These are phyloP conservation scores for Adela reaumurella DNA, from an alignment of 2,888 invertebrate genomes.

Conservation along the genomic window DNA sequence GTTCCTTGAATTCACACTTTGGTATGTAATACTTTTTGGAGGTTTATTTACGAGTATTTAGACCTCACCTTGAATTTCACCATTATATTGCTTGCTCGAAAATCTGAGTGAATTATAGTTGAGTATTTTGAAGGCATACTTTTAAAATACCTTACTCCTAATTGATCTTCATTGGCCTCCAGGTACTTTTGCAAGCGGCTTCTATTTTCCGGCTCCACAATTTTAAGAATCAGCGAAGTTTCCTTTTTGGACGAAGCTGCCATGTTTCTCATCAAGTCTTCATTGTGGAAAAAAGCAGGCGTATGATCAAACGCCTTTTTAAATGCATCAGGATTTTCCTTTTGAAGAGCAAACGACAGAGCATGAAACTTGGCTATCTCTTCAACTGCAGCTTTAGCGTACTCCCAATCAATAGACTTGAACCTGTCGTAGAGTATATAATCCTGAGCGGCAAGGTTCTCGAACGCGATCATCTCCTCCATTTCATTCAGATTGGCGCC, in stretches of 20 bases:
- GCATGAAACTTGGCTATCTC: constrained; percentile 17
- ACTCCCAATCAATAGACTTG: constrained; percentile 12
- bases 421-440: constrained; percentile 10
- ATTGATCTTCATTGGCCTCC: no score
- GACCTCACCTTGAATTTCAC: no score
- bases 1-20: no score
- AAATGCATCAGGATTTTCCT: background rate
- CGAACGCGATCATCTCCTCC: constrained; percentile 12
- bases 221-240: no score
- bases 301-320: background rate
- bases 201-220: background rate
- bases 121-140: no score
- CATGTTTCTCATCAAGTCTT: background rate
- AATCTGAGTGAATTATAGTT: no score
- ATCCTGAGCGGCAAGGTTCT: constrained; percentile 11
- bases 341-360: constrained; percentile 10
- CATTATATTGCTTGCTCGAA: no score
- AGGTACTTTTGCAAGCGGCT: background rate
- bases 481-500: background rate
- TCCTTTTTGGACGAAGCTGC: no score
- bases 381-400: constrained; percentile 10
- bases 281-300: no score
- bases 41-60: no score
- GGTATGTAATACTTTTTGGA: no score
- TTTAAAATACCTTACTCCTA: no score